Evolutionary conservation across 2,113 vertebrate species (phyloP).

Genomic region (Protobothrops mucrosquamatus): DNA sequence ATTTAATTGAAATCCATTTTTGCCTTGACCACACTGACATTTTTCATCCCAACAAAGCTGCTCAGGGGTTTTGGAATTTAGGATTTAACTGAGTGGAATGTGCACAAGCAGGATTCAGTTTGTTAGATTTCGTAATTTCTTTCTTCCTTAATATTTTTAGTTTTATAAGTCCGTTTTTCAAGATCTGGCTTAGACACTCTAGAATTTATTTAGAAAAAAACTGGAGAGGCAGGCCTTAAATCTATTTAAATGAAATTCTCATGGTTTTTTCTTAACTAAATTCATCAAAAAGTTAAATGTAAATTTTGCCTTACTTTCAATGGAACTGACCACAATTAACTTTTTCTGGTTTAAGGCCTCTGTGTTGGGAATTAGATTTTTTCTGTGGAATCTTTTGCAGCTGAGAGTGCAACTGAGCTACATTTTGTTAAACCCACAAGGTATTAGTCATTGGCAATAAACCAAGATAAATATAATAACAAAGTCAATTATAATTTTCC

Average conservation of each 20-base stretch:
- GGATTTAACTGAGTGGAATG: neutral
- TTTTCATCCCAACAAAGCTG: neutral
- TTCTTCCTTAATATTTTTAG: neutral
- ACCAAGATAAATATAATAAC: neutral
- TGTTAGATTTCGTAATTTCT: neutral
- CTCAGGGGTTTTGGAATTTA: neutral
- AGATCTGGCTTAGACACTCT: neutral
- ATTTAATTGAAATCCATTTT: neutral
- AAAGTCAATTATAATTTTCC: neutral
- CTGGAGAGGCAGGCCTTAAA: neutral
- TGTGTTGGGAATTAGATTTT: neutral
- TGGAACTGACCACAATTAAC: neutral
- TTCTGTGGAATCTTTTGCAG: neutral
- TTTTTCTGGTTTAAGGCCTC: neutral
- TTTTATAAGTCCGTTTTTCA: neutral
- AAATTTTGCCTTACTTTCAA: neutral
- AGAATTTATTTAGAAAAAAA: neutral
- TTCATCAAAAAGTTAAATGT: neutral
- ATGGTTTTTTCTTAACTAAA: neutral
- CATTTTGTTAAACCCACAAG: neutral
- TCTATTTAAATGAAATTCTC: neutral
- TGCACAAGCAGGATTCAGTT: neutral
- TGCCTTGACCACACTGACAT: neutral
- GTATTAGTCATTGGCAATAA: neutral
- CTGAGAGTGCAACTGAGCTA: neutral